A percentile compares a stretch with the other conserved stretches of the same genome.
These are phyloP conservation scores for Sminthopsis crassicaudata DNA, from an alignment of 2,113 vertebrate species.

Conservation along the genomic window DNA sequence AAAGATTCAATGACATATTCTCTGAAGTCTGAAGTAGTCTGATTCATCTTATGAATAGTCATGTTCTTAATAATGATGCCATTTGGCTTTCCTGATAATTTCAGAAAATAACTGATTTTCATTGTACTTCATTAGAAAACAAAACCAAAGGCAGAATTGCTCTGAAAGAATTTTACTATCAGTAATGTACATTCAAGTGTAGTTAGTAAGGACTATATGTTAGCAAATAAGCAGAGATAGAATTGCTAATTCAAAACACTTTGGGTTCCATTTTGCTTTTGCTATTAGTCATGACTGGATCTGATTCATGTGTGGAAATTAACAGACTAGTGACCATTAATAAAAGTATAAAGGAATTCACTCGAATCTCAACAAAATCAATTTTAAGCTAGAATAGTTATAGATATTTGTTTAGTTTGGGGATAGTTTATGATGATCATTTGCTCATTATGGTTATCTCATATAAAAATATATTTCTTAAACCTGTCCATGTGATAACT, in stretches of 20 bases:
- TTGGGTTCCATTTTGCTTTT: constrained; percentile 19
- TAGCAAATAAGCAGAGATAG: no score
- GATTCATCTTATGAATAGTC: neutral
- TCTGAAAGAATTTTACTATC: neutral
- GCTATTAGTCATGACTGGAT: neutral
- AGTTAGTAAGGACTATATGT: neutral
- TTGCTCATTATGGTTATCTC: neutral
- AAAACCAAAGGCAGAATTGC: neutral
- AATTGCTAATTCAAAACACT: neutral
- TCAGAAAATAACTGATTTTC: constrained; percentile 12
- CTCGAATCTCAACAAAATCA: neutral
- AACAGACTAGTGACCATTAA: neutral
- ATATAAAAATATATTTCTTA: neutral
- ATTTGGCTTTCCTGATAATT: neutral
- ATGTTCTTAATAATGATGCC: neutral
- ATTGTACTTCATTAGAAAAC: constrained; percentile 9
- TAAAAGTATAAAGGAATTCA: neutral
- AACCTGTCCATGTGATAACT: neutral
- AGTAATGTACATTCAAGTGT: neutral
- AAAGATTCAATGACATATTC: neutral
- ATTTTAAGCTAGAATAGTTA: neutral
- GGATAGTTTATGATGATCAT: fast-evolving
- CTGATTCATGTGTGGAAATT: neutral
- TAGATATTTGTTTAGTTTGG: neutral
- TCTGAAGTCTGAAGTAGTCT: neutral